Evolutionary conservation across 2,113 vertebrate genomes (phyloP).

Genomic region (Spermophilus dauricus): DNA sequence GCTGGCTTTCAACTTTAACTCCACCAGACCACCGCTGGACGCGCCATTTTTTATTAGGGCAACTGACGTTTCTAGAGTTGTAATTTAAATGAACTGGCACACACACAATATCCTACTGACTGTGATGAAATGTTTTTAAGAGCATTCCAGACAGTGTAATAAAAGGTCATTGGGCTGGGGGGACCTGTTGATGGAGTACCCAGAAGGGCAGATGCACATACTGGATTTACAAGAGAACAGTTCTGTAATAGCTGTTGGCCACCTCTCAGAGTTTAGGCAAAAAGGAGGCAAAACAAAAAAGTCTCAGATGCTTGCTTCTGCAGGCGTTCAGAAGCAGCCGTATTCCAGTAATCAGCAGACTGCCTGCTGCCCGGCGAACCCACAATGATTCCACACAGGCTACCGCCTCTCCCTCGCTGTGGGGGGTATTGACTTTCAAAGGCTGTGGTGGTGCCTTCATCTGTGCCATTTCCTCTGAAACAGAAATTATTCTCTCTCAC

Average conservation of each 20-base stretch:
- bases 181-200: not conserved
- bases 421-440: constrained; percentile 54
- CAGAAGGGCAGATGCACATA: not conserved
- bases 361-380: not conserved
- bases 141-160: constrained; percentile 9
- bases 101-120: not conserved
- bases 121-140: constrained; percentile 12
- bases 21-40: rapidly evolving
- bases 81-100: not conserved
- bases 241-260: not conserved
- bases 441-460: not conserved
- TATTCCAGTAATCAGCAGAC: not conserved
- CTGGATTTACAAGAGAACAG: constrained; percentile 30
- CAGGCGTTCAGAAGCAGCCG: not conserved
- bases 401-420: not conserved
- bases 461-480: constrained; percentile 68
- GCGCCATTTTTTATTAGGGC: not conserved
- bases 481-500: constrained; percentile 66
- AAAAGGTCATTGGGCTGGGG: not conserved
- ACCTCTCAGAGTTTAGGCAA: not conserved
- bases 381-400: not conserved
- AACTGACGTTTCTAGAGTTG: not conserved
- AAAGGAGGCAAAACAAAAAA: not conserved
- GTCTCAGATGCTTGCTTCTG: not conserved
- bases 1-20: not conserved